Conservation (phyloP, 2,888 invertebrate species). For the Agonopterix heracliana region DNA sequence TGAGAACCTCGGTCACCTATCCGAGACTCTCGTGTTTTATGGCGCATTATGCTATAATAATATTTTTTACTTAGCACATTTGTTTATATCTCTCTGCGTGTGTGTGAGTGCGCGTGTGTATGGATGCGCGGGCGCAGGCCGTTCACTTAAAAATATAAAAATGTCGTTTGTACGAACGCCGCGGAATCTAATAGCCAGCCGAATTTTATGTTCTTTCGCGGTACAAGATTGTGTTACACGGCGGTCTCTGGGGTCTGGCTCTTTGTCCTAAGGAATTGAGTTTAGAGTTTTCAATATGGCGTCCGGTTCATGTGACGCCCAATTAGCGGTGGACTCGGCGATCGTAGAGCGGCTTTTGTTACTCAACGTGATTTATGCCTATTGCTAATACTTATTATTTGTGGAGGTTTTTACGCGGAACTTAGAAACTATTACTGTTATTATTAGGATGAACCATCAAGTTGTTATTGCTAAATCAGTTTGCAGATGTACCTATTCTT, state of each 20-base stretch:
- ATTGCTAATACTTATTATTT: slow-evolving; percentile 16
- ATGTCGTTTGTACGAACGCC: slow-evolving; percentile 50
- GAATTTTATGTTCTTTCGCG: slow-evolving; percentile 65
- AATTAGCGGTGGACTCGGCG: slow-evolving; percentile 31
- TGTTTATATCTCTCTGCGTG: slow-evolving; percentile 41
- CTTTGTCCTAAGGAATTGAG: slow-evolving; percentile 33
- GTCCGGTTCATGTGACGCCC: slow-evolving; percentile 40
- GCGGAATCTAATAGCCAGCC: slow-evolving; percentile 54
- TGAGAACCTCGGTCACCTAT: slow-evolving; percentile 42
- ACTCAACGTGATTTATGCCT: slow-evolving; percentile 55
- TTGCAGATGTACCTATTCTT: too few relatives aligned
- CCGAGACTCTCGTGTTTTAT: slow-evolving; percentile 62
- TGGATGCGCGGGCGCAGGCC: slow-evolving; percentile 39
- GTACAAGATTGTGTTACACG: slow-evolving; percentile 59
- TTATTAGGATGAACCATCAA: too few relatives aligned
- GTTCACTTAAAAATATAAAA: slow-evolving; percentile 33
- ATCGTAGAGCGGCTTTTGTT: slow-evolving; percentile 52
- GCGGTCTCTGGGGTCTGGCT: slow-evolving; percentile 38
- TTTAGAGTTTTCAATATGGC: slow-evolving; percentile 39
- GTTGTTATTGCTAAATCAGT: too few relatives aligned
- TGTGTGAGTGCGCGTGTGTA: slow-evolving; percentile 22
- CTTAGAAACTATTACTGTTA: too few relatives aligned
- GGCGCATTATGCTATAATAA: slow-evolving; percentile 70
- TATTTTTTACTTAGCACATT: slow-evolving; percentile 75
- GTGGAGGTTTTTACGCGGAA: not conserved